Conservation (phyloP, 2,113 vertebrate genomes). For the Bubalus kerabau region DNA sequence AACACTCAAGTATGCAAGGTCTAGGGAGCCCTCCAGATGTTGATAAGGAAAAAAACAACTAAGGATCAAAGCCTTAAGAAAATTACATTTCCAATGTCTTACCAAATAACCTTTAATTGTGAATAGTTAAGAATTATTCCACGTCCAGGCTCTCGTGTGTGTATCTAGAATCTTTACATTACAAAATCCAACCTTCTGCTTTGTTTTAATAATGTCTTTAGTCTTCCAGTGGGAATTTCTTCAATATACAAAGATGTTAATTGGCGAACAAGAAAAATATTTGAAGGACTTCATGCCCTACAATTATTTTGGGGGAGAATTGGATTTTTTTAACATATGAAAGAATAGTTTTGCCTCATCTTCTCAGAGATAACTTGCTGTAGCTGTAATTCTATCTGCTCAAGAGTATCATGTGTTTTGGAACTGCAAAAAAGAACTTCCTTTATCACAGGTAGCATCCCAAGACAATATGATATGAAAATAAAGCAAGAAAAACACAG, state of each 20-base stretch:
- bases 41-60: conserved; percentile 24
- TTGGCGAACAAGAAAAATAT: conserved; percentile 27
- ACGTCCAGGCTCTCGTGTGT: not conserved
- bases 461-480: conserved; percentile 49
- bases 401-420: not conserved
- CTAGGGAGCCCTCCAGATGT: not conserved
- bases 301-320: not conserved
- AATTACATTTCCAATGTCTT: conserved; percentile 6
- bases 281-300: conserved; percentile 48
- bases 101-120: not conserved
- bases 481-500: conserved; percentile 46
- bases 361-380: not conserved
- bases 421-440: not conserved
- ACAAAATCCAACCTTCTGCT: conserved; percentile 37
- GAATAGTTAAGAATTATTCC: conserved; percentile 26
- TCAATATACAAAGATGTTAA: conserved; percentile 46
- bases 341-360: not conserved
- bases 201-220: conserved; percentile 60
- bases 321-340: not conserved
- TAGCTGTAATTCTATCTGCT: not conserved
- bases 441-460: not conserved
- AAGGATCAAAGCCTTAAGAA: not conserved
- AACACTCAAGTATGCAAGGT: not conserved
- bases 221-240: conserved; percentile 43
- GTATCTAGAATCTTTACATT: conserved; percentile 44